Conservation (phyloP, 2,797 vertebrate species). For the Enteromius anoplus region DNA sequence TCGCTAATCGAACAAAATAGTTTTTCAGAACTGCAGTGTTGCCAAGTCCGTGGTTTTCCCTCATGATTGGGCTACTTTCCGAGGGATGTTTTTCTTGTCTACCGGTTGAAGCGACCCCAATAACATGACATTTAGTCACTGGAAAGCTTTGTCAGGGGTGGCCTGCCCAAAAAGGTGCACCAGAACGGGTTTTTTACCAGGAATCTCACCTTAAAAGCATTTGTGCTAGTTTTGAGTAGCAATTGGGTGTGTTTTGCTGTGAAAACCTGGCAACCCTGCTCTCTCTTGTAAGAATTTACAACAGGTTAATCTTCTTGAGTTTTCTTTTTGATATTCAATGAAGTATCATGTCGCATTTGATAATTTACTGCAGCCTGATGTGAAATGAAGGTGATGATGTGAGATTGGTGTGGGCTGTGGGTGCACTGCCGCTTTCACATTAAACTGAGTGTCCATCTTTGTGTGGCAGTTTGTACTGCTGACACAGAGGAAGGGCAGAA, state of each 20-base stretch:
- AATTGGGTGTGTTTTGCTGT: no score
- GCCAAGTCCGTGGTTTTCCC: no score
- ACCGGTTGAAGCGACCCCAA: no score
- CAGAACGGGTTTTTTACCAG: no score
- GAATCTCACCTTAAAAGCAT: no score
- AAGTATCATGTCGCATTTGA: neutral
- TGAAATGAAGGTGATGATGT: constrained; percentile 10
- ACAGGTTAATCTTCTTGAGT: neutral
- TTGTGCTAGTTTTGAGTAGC: no score
- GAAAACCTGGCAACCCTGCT: no score
- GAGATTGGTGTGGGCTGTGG: neutral
- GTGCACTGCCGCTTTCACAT: constrained; percentile 14
- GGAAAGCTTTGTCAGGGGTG: no score
- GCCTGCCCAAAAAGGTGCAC: no score
- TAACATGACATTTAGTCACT: no score
- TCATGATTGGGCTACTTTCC: no score
- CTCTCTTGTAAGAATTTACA: neutral
- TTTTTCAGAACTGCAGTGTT: neutral
- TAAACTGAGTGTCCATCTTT: constrained; percentile 9
- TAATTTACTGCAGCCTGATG: constrained; percentile 8
- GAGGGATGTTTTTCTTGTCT: no score
- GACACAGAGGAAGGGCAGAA: neutral
- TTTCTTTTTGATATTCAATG: neutral
- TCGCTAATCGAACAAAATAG: neutral
- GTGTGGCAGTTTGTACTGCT: neutral